Percentiles rank a stretch among this genome's conserved stretches.
These are phyloP conservation scores for Ia io DNA, from an alignment of 2,113 vertebrate genomes.

Conservation along the genomic window DNA sequence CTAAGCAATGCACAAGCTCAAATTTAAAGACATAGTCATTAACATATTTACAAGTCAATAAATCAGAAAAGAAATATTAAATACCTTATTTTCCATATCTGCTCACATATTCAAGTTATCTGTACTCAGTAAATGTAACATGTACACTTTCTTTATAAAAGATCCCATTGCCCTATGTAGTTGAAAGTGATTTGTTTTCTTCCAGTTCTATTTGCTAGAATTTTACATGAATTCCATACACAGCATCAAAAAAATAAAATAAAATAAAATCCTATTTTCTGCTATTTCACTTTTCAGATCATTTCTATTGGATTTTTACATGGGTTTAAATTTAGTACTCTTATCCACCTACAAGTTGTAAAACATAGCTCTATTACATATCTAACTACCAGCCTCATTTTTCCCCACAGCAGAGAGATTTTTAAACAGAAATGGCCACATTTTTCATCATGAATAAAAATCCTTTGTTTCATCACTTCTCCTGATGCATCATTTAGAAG, in stretches of 20 bases:
- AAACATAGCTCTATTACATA: slow-evolving; percentile 33
- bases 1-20: not conserved
- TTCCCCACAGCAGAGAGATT: not conserved
- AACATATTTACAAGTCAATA: not conserved
- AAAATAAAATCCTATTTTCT: not conserved
- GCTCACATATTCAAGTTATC: not conserved
- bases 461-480: slow-evolving; percentile 27
- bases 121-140: not conserved
- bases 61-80: slow-evolving; percentile 38
- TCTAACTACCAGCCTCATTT: not conserved
- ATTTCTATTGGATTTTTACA: slow-evolving; percentile 33
- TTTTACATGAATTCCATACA: not conserved
- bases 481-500: slow-evolving; percentile 6
- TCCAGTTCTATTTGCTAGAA: not conserved
- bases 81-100: not conserved
- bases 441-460: slow-evolving; percentile 53
- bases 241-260: not conserved
- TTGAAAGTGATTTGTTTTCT: not conserved
- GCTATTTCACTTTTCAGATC: slow-evolving; percentile 9
- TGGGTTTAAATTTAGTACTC: not conserved
- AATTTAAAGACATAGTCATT: not conserved
- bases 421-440: not conserved
- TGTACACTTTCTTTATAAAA: not conserved
- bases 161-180: not conserved
- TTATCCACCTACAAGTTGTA: not conserved